Evolutionary conservation across 1,140 invertebrate genomes (phyloP).

Genomic region (Bombus soroeensis): DNA sequence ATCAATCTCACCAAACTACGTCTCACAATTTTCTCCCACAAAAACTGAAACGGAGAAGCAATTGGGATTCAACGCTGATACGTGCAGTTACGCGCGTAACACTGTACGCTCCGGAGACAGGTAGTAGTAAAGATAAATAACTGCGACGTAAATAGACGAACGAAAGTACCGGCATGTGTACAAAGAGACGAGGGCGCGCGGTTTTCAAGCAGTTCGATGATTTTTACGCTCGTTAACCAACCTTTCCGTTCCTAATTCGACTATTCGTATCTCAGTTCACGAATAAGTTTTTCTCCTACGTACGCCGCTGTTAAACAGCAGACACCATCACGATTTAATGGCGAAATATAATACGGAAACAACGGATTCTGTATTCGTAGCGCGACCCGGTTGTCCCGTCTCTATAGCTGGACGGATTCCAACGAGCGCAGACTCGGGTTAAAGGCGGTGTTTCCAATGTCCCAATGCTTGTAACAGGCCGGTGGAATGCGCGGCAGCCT

Average conservation of each 20-base stretch:
- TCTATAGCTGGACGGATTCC: slow-evolving; percentile 56
- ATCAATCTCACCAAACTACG: neutral
- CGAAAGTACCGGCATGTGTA: neutral
- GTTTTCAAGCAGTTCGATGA: neutral
- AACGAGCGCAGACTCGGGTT: slow-evolving; percentile 47
- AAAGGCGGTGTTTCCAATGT: slow-evolving; percentile 55
- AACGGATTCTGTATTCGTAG: slow-evolving; percentile 46
- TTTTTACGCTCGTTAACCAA: slow-evolving; percentile 25
- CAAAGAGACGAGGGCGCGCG: neutral
- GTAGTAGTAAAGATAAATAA: slow-evolving; percentile 45
- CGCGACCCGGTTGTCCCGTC: slow-evolving; percentile 30
- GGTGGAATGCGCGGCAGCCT: slow-evolving; percentile 56
- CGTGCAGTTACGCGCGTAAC: slow-evolving; percentile 2
- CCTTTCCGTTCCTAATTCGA: slow-evolving; percentile 41
- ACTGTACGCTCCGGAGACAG: neutral
- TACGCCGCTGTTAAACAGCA: slow-evolving; percentile 9
- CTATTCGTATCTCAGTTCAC: neutral
- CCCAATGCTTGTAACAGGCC: slow-evolving; percentile 47
- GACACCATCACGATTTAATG: neutral
- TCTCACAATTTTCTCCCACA: neutral
- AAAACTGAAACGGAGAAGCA: neutral
- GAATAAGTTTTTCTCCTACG: neutral
- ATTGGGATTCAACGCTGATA: neutral
- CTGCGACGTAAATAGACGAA: slow-evolving; percentile 21
- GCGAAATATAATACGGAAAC: slow-evolving; percentile 33